Conservation (phyloP, 2,797 vertebrate species). For the Glyptemys insculpta region DNA sequence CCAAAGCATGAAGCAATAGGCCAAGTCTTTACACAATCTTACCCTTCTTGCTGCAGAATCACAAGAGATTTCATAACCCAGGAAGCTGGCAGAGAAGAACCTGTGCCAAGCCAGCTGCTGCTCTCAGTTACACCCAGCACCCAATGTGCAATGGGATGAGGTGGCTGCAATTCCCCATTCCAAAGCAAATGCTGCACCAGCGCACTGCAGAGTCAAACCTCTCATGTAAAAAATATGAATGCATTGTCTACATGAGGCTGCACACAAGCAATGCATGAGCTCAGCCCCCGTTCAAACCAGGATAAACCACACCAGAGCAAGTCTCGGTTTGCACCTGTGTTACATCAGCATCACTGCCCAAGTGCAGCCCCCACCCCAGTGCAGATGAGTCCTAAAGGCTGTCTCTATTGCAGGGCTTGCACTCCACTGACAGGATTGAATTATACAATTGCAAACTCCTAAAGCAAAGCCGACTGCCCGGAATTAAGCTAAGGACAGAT, state of each 20-base stretch:
- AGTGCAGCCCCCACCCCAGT: not conserved
- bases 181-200: not conserved
- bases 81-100: not conserved
- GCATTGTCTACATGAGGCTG: not conserved
- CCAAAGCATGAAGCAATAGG: slow-evolving; percentile 51
- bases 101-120: not conserved
- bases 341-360: not conserved
- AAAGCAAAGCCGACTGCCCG: not conserved
- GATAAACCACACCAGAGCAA: not conserved
- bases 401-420: not conserved
- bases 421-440: not conserved
- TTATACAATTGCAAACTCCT: not conserved
- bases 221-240: not conserved
- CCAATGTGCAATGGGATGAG: not conserved
- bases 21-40: slow-evolving; percentile 45
- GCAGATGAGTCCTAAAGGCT: not conserved
- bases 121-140: not conserved
- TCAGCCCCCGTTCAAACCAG: not conserved
- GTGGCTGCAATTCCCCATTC: not conserved
- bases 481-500: not conserved
- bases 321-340: not conserved
- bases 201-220: not conserved
- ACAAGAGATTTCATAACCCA: not conserved
- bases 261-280: not conserved
- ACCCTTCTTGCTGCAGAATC: slow-evolving; percentile 34